Base-by-base conservation (phyloP, 1,140 invertebrate genomes). In the Drosophila insularis region DNA sequence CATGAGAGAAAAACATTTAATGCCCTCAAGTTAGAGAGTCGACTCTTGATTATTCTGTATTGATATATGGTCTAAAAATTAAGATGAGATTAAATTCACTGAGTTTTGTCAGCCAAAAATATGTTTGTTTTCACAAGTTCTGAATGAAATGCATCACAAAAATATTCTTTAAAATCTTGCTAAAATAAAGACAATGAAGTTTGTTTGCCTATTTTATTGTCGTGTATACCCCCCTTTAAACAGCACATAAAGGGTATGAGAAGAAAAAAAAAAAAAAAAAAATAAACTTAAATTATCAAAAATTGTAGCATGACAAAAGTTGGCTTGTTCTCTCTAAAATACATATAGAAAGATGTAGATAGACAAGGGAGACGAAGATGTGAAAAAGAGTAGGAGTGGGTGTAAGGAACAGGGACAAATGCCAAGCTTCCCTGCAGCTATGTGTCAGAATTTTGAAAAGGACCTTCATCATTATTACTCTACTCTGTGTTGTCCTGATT, bases 391-490 rank as follows among this genome's bases (percentile, higher is more conserved):
- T 4, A 4, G 40, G n/a, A 17, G 14, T 5, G 17, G n/a, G 0
- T 3, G 11, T n/a, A n/a, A n/a, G n/a, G n/a, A n/a, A n/a, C n/a
- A 11, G 11, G 19, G 40, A 63, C 60, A 63, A 63, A 43, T 31
- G 60, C 39, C 37, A 63, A 23, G 40, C 37, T 31, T 1, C 63
- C 80, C 82, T 27, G 43, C n/a, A 71, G 82, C 82, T 66, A 82
- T 89, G 72, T 87, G 82, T 89, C 84, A 80, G 64, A 82, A 72
- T 74, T 74, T 80, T 64, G 62, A 59, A 56, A 63, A 71, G 31
- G 73, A 70, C 79, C 84, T 80, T 50, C 80, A 68, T 77, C 73
- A 70, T 89, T 82, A 84, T 70, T 72, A 81, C 65, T 74, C 60
- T 50, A 65, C 54, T 50, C 43, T 50, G 17, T 50, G 43, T 50